Evolutionary conservation across 2,797 vertebrate genomes (phyloP), one percentile per base, ranked within the genome.

Genomic region (Chelon labrosus): DNA sequence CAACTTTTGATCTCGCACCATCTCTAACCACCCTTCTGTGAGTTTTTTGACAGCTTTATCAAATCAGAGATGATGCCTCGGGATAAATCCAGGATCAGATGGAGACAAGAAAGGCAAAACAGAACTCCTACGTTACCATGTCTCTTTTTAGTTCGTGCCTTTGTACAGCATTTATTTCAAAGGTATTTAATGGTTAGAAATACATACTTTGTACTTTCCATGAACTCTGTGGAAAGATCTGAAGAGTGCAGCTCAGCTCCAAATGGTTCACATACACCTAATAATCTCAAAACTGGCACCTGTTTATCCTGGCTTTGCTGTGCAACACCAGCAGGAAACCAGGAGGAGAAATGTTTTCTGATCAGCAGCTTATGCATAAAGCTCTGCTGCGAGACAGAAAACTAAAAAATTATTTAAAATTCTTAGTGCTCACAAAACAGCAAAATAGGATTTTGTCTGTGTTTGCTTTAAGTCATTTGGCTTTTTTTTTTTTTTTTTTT

Each of bases 251-350:
- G 58, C 63, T 86, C 38, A 35, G 3, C 56, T 83, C 56, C 61
- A 79, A 70, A 73, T 31, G 53, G 16, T 80, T 88, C 60, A 73
- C 69, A 78, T 79, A 41, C 20, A 39, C 77, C 44, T 78, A 77
- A 84, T 87, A 89, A 91, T 91, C 87, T 87, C 66, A 75, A 90
- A 91, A 90, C 59, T 17, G 78, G 73, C 85, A 92, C 88, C 88
- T 92, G 89, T 88, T 90, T 88, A 85, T 85, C 50, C 73, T 77
- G 84, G 72, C 86, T 83, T 88, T 85, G 78, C 88, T 78, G 56
- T 72, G 75, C 56, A 77, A 72, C 41, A 88, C 75, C 79, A 86
- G 79, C 80, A 85, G 79, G 66, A 88, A 39, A 82, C 79, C 77
- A 83, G 69, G 69, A 86, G 78, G 42, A 83, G 73, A 84, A 72